Conservation (phyloP, 2,113 vertebrate genomes). For the crab-eating macaque (Macaca fascicularis) region DNA sequence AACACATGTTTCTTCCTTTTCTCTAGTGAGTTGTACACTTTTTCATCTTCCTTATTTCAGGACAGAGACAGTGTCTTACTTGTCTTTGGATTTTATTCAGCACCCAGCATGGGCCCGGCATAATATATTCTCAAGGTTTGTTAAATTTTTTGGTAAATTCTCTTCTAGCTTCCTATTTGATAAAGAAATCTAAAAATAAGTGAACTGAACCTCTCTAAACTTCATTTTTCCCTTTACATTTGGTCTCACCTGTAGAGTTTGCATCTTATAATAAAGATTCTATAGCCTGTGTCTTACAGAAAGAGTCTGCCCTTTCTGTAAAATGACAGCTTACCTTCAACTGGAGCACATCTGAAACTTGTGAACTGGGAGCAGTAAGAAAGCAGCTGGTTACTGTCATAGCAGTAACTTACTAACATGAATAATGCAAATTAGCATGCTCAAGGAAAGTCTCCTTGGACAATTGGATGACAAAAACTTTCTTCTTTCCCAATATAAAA, state of each 20-base stretch:
- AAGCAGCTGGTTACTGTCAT: background rate
- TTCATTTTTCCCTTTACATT: background rate
- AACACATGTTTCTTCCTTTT: background rate
- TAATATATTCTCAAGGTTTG: background rate
- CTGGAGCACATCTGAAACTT: background rate
- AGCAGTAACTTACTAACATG: background rate
- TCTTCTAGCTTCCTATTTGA: background rate
- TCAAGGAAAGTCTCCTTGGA: background rate
- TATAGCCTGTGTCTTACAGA: background rate
- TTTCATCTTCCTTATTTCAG: background rate
- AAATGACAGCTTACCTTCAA: slow-evolving; percentile 5
- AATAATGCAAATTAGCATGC: background rate
- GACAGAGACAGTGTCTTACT: background rate
- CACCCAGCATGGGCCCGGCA: background rate
- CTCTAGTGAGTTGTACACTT: background rate
- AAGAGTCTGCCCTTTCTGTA: background rate
- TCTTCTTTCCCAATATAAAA: background rate
- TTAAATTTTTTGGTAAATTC: background rate
- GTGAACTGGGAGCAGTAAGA: background rate
- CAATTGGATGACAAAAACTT: background rate
- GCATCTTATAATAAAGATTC: background rate
- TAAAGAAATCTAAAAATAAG: background rate
- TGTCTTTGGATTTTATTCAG: background rate
- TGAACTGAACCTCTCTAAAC: background rate
- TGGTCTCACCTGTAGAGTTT: background rate